Conservation (phyloP, 2,888 invertebrate genomes). For the Plemyria rubiginata region DNA sequence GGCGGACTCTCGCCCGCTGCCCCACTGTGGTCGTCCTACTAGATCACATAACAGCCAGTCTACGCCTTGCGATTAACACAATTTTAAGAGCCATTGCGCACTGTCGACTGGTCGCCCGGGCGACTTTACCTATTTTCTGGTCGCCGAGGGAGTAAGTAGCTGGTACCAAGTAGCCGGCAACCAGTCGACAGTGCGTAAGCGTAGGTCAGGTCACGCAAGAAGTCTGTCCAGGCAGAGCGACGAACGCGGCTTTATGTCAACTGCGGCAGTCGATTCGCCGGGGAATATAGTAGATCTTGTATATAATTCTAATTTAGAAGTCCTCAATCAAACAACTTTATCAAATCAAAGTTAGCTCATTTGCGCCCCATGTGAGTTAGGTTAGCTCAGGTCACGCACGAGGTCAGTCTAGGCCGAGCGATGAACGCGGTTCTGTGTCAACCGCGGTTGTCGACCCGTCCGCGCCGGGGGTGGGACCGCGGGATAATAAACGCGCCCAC, state of each 20-base stretch:
- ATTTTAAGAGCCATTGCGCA: too few species aligned
- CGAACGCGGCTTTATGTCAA: neutral
- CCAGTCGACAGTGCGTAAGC: too few species aligned
- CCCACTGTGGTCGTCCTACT: too few species aligned
- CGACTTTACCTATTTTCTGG: too few species aligned
- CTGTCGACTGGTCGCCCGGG: too few species aligned
- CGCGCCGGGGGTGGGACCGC: conserved; percentile 25
- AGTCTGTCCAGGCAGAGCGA: neutral
- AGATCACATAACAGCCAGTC: too few species aligned
- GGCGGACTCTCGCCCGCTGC: too few species aligned
- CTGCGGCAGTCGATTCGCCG: too few species aligned
- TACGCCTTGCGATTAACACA: too few species aligned
- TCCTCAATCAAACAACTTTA: neutral
- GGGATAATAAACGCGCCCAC: conserved; percentile 63
- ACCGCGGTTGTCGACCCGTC: conserved; percentile 55
- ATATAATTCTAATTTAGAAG: neutral
- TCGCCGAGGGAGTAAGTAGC: too few species aligned
- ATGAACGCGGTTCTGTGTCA: conserved; percentile 64
- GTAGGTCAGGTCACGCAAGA: neutral
- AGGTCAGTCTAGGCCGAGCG: conserved; percentile 77
- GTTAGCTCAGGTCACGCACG: conserved; percentile 56
- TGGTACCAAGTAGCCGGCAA: too few species aligned
- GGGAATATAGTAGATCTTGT: neutral
- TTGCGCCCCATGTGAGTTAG: conserved; percentile 20
- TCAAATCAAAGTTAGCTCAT: neutral